Evolutionary conservation across 2,888 invertebrate species (phyloP), one percentile per base, ranked within the genome.

Genomic region (Epirrita christyi): DNA sequence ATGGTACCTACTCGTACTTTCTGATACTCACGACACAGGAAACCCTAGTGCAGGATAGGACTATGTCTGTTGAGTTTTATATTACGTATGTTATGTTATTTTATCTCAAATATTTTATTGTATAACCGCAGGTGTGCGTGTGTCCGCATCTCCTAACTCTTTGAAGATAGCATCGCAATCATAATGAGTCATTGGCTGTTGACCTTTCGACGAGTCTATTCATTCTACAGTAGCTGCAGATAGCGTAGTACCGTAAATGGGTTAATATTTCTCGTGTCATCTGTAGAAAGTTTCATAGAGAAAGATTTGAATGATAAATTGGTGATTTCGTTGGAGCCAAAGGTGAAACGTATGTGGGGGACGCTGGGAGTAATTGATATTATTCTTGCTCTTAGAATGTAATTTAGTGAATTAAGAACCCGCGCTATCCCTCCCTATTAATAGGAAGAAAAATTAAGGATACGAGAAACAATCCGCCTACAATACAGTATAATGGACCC

Each of bases 111-210:
- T 36, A 38, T 49, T 47, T 29, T 50, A 38, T 49, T 47, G 34
- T 50, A 58, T 64, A 65, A 63, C 66, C 67, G 63, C 63, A 72
- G 72, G 66, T 73, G 71, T 61, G 55, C 28, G 15, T 13, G 37
- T 11, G 28, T 28, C 29, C 28, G 14, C 64, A 59, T 59, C 55
- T 55, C 43, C 55, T 48, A 68, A 68, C 66, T 64, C 66, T 69
- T 68, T 70, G 71, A 66, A 73, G 68, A 75, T 76, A 69, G 70
- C 60, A 60, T 67, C 64, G 67, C 67, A 72, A 65, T 66, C 71
- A 64, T 67, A 70, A 72, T 81, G 81, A 81, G 55, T 80, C 81
- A 81, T 72, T 77, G 78, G 78, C 75, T 80, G 76, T 78, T 79
- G 79, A 81, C 80, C 81, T 79, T 77, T 72, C 63, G n/a, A n/a